These are phyloP conservation scores for Folsomia manolachei DNA, from an alignment of 2,888 invertebrate genomes.

Conservation along the genomic window DNA sequence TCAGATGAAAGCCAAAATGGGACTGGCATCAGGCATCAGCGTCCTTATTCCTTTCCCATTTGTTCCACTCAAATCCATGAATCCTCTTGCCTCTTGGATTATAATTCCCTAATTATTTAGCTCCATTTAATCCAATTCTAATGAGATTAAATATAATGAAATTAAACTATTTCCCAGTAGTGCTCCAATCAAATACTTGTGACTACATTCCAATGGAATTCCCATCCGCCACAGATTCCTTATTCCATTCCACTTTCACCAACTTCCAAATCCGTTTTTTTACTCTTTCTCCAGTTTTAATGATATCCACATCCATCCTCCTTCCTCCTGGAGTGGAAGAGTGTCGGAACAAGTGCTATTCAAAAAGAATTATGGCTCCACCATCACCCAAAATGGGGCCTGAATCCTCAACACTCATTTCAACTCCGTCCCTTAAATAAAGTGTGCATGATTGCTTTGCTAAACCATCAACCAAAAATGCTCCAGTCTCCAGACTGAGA, in stretches of 20 bases:
- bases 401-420: background rate
- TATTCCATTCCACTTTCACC: background rate
- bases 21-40: too few relatives aligned
- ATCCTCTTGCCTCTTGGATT: too few relatives aligned
- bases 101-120: too few relatives aligned
- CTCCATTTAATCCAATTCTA: background rate
- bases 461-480: conserved; percentile 9
- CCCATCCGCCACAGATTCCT: background rate
- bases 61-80: background rate
- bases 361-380: conserved; percentile 7
- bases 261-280: conserved; percentile 14
- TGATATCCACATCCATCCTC: conserved; percentile 10
- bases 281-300: conserved; percentile 1
- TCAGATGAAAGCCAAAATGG: too few relatives aligned
- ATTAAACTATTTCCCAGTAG: background rate
- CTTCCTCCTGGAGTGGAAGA: too few relatives aligned
- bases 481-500: background rate
- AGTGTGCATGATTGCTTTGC: conserved; percentile 21
- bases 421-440: conserved; percentile 20
- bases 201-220: too few relatives aligned
- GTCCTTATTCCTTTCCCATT: background rate
- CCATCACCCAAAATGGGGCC: background rate
- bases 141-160: background rate
- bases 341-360: conserved; percentile 19
- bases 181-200: too few relatives aligned